Evolutionary conservation across 2,113 vertebrate genomes (phyloP), one percentile per base, ranked within the genome.

Genomic region (Oncorhynchus keta): DNA sequence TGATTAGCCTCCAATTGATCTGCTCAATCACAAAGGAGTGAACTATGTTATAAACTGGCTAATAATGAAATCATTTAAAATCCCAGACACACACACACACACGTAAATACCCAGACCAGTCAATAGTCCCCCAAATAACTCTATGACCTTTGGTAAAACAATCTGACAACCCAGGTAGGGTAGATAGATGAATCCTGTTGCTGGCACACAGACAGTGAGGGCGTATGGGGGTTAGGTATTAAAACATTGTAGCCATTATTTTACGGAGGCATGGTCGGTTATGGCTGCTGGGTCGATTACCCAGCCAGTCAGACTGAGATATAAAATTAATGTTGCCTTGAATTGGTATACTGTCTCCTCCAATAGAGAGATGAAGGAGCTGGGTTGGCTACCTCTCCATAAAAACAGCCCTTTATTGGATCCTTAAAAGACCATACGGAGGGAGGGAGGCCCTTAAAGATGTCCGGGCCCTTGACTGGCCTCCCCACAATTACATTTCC

Each of bases 331-430:
- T 93, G 89, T 89, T 92, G 88, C 91, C 92, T 92, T 87, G 91
- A 89, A 93, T 93, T 94, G 94, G 93, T 91, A 87, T 88, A 90
- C 91, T 95, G 94, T 97, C 95, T 96, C 94, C 94, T 97, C 91
- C 93, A 94, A 95, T 96, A 94, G 91, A 81, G 90, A 93, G 92
- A 94, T 89, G 87, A 91, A 93, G 91, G 87, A 85, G 76, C 73
- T 82, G 81, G 79, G 86, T 90, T 92, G 90, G 88, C 91, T 89
- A 92, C 94, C 87, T 80, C 90, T 91, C 82, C 93, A 93, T 96
- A 95, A 96, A 45, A 97, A 95, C 85, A 88, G 51, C 80, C 82
- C 84, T 96, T 96, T 95, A 97, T 91, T 93, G 90, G 92, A 92
- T 90, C 89, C 90, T 93, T 94, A 87, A 89, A 91, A 91, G 87